Evolutionary conservation across 2,797 vertebrate genomes (phyloP), one percentile per base, ranked within the genome.

Genomic region (Peromyscus attwateri): DNA sequence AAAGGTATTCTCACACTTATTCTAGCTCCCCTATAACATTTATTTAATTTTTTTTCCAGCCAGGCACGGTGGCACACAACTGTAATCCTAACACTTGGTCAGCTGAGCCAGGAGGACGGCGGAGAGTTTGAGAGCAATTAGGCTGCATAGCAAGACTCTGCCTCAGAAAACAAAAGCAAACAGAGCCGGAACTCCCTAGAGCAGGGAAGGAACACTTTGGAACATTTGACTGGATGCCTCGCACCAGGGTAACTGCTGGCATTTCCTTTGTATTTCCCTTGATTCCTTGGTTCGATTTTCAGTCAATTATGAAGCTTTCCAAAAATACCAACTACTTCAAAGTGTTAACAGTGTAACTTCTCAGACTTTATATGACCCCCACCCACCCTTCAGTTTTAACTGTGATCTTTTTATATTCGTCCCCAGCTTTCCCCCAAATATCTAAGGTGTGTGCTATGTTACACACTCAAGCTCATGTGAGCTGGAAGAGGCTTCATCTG

Each of bases 201-300:
- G 40, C 3, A 87, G 43, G n/a, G 55, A 92, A 94, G 31, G 87
- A 71, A 55, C 34, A 52, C 27, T 66, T 52, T 52, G 52, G 55
- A 16, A 34, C 3, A 1, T 90, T 55, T 80, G 9, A 34, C 10
- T 52, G n/a, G 34, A 13, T n/a, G 14, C 11, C 8, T n/a, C 0
- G 11, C 19, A 13, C 7, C 0, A 0, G 25, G 62, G 71, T 81
- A 87, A n/a, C 55, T 40, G 12, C 77, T 94, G 31, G 79, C 43
- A 92, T 31, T 43, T 79, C 34, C 60, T 88, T 34, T 95, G 71
- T 34, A 87, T 76, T 89, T 81, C 81, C 64, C 43, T n/a, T 12
- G 0, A 14, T 21, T 95, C 84, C 62, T 46, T 76, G 43, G 52
- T 17, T 73, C 0, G 2, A 37, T 87, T 71, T 57, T 70, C 40